A percentile compares a stretch with the other conserved stretches of the same genome.
These are phyloP conservation scores for Temnothorax nylanderi DNA, from an alignment of 1,140 invertebrate species.

Conservation along the genomic window DNA sequence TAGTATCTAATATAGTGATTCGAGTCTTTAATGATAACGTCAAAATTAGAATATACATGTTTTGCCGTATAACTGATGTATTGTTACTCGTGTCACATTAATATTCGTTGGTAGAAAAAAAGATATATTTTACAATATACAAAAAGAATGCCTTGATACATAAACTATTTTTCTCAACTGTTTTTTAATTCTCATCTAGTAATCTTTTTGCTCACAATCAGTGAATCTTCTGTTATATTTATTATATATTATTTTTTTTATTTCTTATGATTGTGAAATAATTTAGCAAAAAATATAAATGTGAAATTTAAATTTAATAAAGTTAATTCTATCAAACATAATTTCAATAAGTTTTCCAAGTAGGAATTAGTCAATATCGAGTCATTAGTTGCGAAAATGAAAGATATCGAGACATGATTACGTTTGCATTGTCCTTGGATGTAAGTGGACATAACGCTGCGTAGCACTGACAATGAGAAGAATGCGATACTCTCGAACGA, in stretches of 20 bases:
- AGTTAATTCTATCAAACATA: background rate
- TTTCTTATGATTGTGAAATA: background rate
- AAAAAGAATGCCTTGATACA: too few species aligned
- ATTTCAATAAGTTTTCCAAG: background rate
- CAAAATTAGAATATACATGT: background rate
- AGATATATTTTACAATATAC: background rate
- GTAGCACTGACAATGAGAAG: slow-evolving; percentile 21
- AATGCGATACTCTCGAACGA: slow-evolving; percentile 40
- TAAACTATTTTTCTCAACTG: too few species aligned
- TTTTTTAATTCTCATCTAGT: background rate
- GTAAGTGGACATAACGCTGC: slow-evolving; percentile 52
- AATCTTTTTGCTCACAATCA: background rate
- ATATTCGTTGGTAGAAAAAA: background rate
- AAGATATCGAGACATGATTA: slow-evolving; percentile 24
- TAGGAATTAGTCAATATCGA: background rate
- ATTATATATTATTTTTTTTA: background rate
- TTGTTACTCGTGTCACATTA: background rate
- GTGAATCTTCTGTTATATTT: too few species aligned
- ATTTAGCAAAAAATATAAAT: background rate
- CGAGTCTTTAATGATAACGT: background rate
- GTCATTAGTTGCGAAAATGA: background rate
- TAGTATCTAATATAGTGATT: background rate
- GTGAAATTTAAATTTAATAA: background rate
- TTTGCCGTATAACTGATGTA: background rate
- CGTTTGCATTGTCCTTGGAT: slow-evolving; percentile 60